A percentile compares a stretch with the other conserved stretches of the same genome.
phyloP scores from a whole-genome alignment of 1,140 invertebrate genomes.

The Capitella teleta region DNA sequence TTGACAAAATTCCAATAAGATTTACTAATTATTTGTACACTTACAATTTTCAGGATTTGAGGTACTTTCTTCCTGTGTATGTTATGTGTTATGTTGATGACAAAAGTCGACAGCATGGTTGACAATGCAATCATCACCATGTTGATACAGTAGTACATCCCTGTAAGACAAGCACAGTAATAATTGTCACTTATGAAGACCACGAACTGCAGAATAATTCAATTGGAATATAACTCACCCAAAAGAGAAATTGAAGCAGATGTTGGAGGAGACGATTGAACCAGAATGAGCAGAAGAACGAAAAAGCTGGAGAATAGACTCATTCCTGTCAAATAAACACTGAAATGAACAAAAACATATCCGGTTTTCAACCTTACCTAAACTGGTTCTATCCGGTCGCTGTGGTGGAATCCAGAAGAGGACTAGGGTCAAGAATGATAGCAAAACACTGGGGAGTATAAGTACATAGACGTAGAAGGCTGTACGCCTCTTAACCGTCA shows the following conservation, averaged over 20 bases:
- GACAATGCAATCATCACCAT: constrained; percentile 22
- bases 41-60: constrained; percentile 30
- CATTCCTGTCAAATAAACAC: constrained; percentile 19
- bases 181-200: not conserved
- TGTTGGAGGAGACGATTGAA: constrained; percentile 33
- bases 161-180: constrained; percentile 6
- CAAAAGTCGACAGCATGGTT: constrained; percentile 19
- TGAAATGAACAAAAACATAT: not conserved
- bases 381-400: constrained; percentile 16
- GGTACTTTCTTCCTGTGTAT: constrained; percentile 22
- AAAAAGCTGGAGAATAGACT: constrained; percentile 42
- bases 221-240: not conserved
- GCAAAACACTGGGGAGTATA: constrained; percentile 13
- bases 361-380: constrained; percentile 6
- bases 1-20: not conserved
- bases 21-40: not conserved
- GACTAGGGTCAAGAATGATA: constrained; percentile 17
- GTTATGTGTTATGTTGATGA: constrained; percentile 17
- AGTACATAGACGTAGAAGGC: constrained; percentile 14
- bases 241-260: constrained; percentile 30
- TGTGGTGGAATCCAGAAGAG: constrained; percentile 21
- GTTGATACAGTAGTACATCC: constrained; percentile 21
- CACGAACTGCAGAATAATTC: not conserved
- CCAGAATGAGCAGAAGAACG: constrained; percentile 22
- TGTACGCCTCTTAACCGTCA: constrained; percentile 6